These are phyloP conservation scores for Astropecten irregularis DNA, from an alignment of 53 echinoderm and acorn worm species.

Conservation along the genomic window DNA sequence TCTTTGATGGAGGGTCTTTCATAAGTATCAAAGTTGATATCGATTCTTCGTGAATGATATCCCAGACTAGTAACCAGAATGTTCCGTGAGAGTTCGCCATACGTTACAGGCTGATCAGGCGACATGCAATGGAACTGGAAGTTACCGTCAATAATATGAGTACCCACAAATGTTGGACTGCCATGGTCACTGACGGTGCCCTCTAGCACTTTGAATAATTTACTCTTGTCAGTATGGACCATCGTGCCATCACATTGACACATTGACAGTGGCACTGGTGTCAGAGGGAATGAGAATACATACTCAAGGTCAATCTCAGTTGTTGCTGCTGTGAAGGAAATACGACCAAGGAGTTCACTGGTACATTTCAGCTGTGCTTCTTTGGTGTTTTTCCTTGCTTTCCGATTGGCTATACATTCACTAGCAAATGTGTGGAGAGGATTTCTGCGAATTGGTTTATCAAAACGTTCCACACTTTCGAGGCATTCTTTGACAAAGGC, in stretches of 20 bases:
- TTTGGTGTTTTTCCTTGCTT: not conserved
- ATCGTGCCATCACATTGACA: constrained; percentile 13
- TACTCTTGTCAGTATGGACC: constrained; percentile 5
- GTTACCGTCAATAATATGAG: constrained; percentile 60
- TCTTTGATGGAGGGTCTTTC: not conserved
- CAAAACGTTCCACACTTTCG: constrained; percentile 38
- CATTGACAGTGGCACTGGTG: constrained; percentile 45
- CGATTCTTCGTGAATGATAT: no score
- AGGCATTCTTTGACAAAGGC: constrained; percentile 56
- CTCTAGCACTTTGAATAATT: not conserved
- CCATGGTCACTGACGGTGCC: not conserved
- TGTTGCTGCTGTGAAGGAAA: not conserved
- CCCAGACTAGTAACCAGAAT: no score
- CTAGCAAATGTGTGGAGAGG: constrained; percentile 53
- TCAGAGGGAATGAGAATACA: constrained; percentile 25
- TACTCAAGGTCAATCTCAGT: not conserved
- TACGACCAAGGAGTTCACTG: constrained; percentile 24
- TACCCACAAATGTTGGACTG: constrained; percentile 14
- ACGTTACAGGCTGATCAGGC: constrained; percentile 12
- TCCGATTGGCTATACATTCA: not conserved
- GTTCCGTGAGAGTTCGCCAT: constrained; percentile 18
- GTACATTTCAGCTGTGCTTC: constrained; percentile 16
- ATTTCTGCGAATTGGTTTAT: constrained; percentile 37
- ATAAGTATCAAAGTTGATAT: not conserved
- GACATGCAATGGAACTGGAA: constrained; percentile 62